Evolutionary conservation across 1,140 invertebrate species (phyloP).

Genomic region (Musca vetustissima): DNA sequence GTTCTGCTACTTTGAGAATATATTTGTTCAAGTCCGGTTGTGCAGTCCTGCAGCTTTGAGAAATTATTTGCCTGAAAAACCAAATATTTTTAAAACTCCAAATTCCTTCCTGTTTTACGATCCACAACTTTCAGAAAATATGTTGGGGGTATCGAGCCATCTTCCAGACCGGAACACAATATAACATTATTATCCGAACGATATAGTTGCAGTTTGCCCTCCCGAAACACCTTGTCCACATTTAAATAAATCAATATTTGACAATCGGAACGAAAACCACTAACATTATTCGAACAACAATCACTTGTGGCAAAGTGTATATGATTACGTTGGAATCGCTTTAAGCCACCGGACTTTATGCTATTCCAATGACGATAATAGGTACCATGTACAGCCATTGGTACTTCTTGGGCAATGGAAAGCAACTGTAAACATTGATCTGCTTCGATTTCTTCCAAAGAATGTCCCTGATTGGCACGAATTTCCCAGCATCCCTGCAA

Average conservation of each 20-base stretch:
- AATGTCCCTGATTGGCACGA: constrained; percentile 79
- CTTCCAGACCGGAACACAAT: constrained; percentile 63
- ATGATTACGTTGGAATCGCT: constrained; percentile 73
- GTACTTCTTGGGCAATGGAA: constrained; percentile 41
- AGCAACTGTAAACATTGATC: constrained; percentile 49
- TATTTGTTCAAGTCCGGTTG: no score
- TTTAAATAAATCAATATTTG: constrained; percentile 74
- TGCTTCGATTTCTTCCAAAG: constrained; percentile 58
- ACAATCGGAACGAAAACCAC: constrained; percentile 65
- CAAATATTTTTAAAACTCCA: constrained; percentile 15
- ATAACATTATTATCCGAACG: constrained; percentile 76
- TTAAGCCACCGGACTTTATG: constrained; percentile 68
- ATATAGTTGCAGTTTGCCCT: constrained; percentile 68
- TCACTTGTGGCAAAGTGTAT: constrained; percentile 74
- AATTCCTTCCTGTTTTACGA: constrained; percentile 27
- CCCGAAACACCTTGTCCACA: constrained; percentile 60
- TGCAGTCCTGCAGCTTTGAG: no score
- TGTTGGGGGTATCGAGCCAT: constrained; percentile 64
- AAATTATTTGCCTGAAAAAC: no score
- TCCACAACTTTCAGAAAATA: constrained; percentile 63
- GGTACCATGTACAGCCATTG: constrained; percentile 73
- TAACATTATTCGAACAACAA: constrained; percentile 56
- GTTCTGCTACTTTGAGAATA: no score
- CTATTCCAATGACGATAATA: constrained; percentile 64
- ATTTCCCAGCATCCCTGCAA: constrained; percentile 63